Conservation (phyloP, 2,113 vertebrate genomes). For the Lethenteron reissneri region DNA sequence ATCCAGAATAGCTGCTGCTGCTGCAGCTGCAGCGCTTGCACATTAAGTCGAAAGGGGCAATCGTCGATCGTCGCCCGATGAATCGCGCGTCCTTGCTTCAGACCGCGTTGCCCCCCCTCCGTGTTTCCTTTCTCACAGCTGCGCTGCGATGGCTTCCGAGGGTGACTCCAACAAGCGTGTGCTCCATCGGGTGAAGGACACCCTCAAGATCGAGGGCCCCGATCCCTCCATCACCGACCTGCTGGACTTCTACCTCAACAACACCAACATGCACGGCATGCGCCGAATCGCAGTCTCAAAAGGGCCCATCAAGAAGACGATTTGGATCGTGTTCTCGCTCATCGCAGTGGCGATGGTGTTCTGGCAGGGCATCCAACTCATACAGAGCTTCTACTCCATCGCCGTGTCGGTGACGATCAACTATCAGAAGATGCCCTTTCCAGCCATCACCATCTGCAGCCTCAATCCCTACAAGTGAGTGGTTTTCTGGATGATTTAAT, state of each 20-base stretch:
- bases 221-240: slow-evolving; percentile 27
- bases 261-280: slow-evolving; percentile 45
- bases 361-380: slow-evolving; percentile 35
- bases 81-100: no score
- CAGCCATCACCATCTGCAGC: slow-evolving; percentile 42
- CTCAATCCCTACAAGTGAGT: slow-evolving; percentile 45
- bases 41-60: no score
- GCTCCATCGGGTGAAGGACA: neutral
- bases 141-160: no score
- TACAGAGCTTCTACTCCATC: slow-evolving; percentile 31
- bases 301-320: slow-evolving; percentile 27
- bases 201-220: neutral
- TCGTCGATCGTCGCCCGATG: no score
- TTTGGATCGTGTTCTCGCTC: slow-evolving; percentile 35
- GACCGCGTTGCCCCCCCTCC: no score
- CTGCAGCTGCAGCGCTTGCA: no score
- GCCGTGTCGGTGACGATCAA: slow-evolving; percentile 38
- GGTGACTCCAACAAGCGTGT: no score
- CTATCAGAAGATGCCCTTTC: slow-evolving; percentile 36
- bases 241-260: slow-evolving; percentile 41
- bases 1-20: no score
- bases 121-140: no score
- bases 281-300: slow-evolving; percentile 40
- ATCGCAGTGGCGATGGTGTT: slow-evolving; percentile 30
- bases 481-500: neutral